These are phyloP conservation scores for Dione juno DNA, from an alignment of 2,888 invertebrate species.

Conservation along the genomic window DNA sequence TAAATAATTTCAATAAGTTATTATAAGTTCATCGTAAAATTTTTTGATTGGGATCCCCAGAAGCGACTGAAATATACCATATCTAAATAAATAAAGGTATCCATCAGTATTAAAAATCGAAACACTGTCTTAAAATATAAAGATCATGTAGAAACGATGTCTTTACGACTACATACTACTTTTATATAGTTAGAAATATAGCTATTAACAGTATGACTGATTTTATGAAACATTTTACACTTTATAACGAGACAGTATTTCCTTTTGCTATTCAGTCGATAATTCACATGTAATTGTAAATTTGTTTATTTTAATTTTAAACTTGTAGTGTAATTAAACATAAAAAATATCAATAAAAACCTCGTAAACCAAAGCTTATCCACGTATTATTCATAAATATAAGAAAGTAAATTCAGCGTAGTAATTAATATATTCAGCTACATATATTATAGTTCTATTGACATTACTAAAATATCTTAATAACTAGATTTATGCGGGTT, in stretches of 20 bases:
- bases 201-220: conserved; percentile 41
- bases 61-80: conserved; percentile 65
- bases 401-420: conserved; percentile 33
- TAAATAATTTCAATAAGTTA: conserved; percentile 80
- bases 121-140: conserved; percentile 51
- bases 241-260: conserved; percentile 49
- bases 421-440: conserved; percentile 38
- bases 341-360: conserved; percentile 37
- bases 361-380: conserved; percentile 44
- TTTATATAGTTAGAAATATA: conserved; percentile 39
- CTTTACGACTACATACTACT: conserved; percentile 41
- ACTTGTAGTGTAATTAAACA: conserved; percentile 26
- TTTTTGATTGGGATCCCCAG: conserved; percentile 66
- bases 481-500: conserved; percentile 42
- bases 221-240: conserved; percentile 47
- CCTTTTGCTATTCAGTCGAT: conserved; percentile 34
- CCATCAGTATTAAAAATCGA: conserved; percentile 41
- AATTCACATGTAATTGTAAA: conserved; percentile 36
- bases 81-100: conserved; percentile 38
- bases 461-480: conserved; percentile 40
- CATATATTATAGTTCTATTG: conserved; percentile 39
- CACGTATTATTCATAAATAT: conserved; percentile 32
- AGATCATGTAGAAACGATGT: conserved; percentile 37
- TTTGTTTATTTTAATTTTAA: conserved; percentile 34
- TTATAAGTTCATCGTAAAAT: conserved; percentile 63